Base-by-base conservation (phyloP, 2,113 vertebrate species). In the Pandion haliaetus region DNA sequence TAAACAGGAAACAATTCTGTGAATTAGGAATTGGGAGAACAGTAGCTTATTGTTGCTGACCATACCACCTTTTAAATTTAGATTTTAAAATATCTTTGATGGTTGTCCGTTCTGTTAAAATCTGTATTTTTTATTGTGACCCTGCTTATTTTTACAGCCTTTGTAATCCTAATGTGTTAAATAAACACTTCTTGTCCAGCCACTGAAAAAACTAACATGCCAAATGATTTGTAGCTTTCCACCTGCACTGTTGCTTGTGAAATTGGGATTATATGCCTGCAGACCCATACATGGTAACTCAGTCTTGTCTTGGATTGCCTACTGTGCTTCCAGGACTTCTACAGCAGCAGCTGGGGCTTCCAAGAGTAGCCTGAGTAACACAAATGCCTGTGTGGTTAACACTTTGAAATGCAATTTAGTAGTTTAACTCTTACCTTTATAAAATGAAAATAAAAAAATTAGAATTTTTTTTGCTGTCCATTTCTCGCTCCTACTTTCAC, bases 221-320 rank as follows among this genome's bases (percentile, higher is more conserved):
- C 61, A 69, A 86, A 86, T 95, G 67, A 83, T 90, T 95, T 92
- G 71, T 66, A 84, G 72, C 59, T 95, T 95, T 96, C 92, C 95
- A 94, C 77, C 86, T 84, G 82, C 94, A 78, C 55, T 86, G 65
- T 28, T 96, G 24, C 66, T 89, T 20, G 6, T 92, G 79, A 86
- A 97, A 88, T 49, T 57, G 28, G 38, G 69, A 83, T 81, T 83
- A 83, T 63, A 66, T 12, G 72, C 67, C 52, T 66, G 61, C 69
- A 88, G 52, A 59, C 21, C 29, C 57, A 86, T 52, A 83, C 42
- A 25, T 40, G 55, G 38, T 62, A 82, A 73, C 52, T 21, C 29
- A 67, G 28, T 28, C 36, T 86, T 59, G 40, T 71, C 55, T 69
- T 88, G 63, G 42, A 31, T 40, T 67, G 55, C 47, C 38, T 71